phyloP scores from a whole-genome alignment of 2,888 invertebrate species.

The Crocallis elinguaria region DNA sequence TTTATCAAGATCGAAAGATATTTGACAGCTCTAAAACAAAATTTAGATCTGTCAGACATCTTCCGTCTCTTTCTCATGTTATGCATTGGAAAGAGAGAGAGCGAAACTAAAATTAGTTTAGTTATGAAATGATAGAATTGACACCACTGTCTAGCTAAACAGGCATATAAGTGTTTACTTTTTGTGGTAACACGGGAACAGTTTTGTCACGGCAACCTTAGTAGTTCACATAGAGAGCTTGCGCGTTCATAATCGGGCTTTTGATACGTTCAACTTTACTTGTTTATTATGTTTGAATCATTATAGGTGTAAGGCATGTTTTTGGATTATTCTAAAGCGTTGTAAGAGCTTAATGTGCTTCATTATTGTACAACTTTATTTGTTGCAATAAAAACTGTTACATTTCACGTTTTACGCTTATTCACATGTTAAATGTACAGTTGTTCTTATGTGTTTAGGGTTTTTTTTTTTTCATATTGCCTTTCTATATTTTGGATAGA shows the following conservation, averaged over 20 bases:
- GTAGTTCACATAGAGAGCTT: conserved; percentile 64
- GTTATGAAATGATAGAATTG: no score
- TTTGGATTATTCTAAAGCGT: conserved; percentile 17
- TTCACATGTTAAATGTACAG: conserved; percentile 3
- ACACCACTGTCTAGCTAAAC: no score
- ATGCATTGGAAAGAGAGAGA: no score
- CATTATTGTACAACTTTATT: conserved; percentile 13
- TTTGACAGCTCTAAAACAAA: no score
- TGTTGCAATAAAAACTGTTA: conserved; percentile 25
- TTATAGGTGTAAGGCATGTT: conserved; percentile 26
- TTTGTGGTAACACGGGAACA: no score
- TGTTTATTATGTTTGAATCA: conserved; percentile 26
- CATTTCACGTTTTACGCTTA: conserved; percentile 26
- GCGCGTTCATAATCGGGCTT: conserved; percentile 61
- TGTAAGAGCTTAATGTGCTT: conserved; percentile 22
- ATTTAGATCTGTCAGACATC: no score
- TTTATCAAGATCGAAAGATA: no score
- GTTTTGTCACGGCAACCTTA: no score
- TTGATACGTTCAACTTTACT: conserved; percentile 53
- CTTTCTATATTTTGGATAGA: conserved; percentile 44
- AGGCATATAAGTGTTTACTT: no score
- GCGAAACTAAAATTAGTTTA: no score
- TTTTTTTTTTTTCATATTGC: conserved; percentile 40
- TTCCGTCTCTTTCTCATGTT: no score
- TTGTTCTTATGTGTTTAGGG: conserved; percentile 27